These are phyloP conservation scores for Ptiloglossa arizonensis DNA, from an alignment of 1,140 invertebrate genomes.

Conservation along the genomic window DNA sequence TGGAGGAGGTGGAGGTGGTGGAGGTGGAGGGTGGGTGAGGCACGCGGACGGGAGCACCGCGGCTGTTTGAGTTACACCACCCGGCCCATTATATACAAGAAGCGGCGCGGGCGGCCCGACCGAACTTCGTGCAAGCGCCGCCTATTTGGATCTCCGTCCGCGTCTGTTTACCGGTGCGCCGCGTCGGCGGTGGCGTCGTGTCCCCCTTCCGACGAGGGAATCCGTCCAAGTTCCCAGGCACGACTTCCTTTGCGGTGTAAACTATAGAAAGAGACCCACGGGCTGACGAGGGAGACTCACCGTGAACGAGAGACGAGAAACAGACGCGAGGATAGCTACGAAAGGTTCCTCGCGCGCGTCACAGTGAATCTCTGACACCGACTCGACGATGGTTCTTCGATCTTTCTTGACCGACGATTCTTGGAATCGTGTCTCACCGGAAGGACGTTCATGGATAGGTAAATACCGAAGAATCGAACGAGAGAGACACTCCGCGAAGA, in stretches of 20 bases:
- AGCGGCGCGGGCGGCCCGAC: conserved; percentile 28
- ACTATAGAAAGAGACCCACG: conserved; percentile 26
- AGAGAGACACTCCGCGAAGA: no score
- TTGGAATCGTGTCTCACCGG: no score
- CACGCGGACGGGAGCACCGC: no score
- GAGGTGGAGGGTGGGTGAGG: no score
- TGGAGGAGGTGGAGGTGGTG: no score
- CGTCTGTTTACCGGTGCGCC: conserved; percentile 58
- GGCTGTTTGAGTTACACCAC: conserved; percentile 58
- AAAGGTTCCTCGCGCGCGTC: no score
- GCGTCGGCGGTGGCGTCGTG: conserved; percentile 20
- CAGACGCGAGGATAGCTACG: conserved; percentile 13
- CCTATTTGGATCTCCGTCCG: conserved; percentile 53
- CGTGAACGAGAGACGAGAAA: conserved; percentile 30
- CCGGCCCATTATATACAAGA: conserved; percentile 47
- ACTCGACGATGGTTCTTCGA: no score
- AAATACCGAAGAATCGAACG: no score
- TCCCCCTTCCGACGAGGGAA: conserved; percentile 26
- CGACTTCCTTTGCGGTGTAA: conserved; percentile 54
- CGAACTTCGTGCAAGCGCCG: conserved; percentile 53
- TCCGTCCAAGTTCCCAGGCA: conserved; percentile 50
- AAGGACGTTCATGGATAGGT: no score
- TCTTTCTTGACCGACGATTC: no score
- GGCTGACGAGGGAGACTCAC: no score
- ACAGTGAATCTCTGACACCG: no score